A percentile compares a stretch with the other conserved stretches of the same genome.
Conservation (phyloP, 1,140 invertebrate genomes). For the Mylabris phalerata region DNA sequence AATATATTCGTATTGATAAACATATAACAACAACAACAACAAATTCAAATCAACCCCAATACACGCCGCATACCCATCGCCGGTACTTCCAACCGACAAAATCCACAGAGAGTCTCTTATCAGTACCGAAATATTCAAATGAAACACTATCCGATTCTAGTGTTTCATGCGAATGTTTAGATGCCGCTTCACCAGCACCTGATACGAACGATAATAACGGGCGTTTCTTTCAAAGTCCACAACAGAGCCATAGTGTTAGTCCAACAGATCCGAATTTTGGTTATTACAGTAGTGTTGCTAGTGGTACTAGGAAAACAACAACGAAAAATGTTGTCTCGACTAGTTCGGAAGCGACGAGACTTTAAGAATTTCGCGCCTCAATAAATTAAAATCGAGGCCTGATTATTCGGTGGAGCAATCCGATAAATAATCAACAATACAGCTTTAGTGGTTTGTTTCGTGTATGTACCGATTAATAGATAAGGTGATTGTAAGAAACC, state of each 20-base stretch:
- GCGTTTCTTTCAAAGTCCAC: slow-evolving; percentile 45
- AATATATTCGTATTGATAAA: slow-evolving; percentile 34
- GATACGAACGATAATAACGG: slow-evolving; percentile 25
- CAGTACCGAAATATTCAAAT: slow-evolving; percentile 51
- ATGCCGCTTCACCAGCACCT: slow-evolving; percentile 38
- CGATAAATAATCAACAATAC: too few relatives aligned
- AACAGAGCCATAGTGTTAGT: slow-evolving; percentile 41
- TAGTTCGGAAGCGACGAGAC: slow-evolving; percentile 51
- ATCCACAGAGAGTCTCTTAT: slow-evolving; percentile 69
- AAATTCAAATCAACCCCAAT: slow-evolving; percentile 35
- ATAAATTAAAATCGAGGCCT: too few relatives aligned
- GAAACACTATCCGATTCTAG: slow-evolving; percentile 56
- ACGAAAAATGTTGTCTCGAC: slow-evolving; percentile 47
- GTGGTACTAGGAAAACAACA: slow-evolving; percentile 44
- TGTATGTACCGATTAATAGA: too few relatives aligned
- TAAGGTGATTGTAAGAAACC: too few relatives aligned
- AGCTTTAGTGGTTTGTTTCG: too few relatives aligned
- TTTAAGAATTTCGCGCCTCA: slow-evolving; percentile 37
- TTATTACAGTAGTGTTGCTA: slow-evolving; percentile 46
- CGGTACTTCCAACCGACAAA: slow-evolving; percentile 59
- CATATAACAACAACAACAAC: slow-evolving; percentile 1
- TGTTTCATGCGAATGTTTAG: slow-evolving; percentile 60
- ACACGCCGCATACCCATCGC: slow-evolving; percentile 43
- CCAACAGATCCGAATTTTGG: slow-evolving; percentile 43
- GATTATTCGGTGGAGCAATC: too few relatives aligned